Percentiles rank a stretch among this genome's conserved stretches.
Evolutionary conservation across 2,797 vertebrate genomes (phyloP).

Genomic region (Malurus leucopterus): DNA sequence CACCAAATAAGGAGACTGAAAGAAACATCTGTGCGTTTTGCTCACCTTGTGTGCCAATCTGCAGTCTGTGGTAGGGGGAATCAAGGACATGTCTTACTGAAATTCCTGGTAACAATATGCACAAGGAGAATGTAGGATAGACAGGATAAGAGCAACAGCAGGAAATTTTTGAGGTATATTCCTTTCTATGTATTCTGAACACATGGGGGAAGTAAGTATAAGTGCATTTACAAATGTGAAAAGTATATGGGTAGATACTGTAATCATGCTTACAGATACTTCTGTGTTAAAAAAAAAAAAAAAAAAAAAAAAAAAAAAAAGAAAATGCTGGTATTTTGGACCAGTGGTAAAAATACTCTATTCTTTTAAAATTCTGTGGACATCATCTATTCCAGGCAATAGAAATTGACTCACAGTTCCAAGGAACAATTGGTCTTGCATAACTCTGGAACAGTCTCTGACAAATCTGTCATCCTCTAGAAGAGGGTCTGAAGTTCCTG

Average conservation of each 20-base stretch:
- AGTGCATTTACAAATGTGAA: neutral
- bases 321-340: neutral
- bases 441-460: neutral
- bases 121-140: neutral
- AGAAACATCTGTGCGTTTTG: neutral
- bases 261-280: neutral
- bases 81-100: neutral
- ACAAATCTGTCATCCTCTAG: neutral
- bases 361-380: neutral
- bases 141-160: neutral
- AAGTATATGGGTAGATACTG: neutral
- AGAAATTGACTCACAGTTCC: neutral
- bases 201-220: neutral
- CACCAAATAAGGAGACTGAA: neutral
- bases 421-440: neutral
- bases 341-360: neutral
- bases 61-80: neutral
- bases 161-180: neutral
- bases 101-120: neutral
- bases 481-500: neutral
- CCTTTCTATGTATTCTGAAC: neutral
- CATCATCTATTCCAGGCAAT: neutral
- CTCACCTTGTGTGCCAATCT: neutral
- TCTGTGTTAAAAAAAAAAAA: neutral
- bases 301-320: neutral